Evolutionary conservation across 1,140 invertebrate species (phyloP), one percentile per base, ranked within the genome.

Genomic region (Pseudachorutes palmiensis): DNA sequence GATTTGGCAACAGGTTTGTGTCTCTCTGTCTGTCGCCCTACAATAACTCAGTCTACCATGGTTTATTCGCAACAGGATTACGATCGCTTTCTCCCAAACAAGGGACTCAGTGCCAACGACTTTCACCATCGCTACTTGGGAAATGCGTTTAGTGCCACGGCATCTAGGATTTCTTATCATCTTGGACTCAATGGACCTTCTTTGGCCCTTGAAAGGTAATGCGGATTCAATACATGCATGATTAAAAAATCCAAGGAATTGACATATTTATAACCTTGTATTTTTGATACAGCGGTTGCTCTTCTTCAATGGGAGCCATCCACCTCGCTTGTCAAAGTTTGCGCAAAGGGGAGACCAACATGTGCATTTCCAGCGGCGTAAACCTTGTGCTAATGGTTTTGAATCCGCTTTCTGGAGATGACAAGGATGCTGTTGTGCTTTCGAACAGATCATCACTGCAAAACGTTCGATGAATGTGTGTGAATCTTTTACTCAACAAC

Each of bases 281-380:
- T 41, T 41, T 41, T 41, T 41, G 19, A 41, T 41, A 9, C 5
- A 55, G 55, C 0, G 70, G 66, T n/a, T 71, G 70, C 30, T 68
- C 66, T 12, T 65, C 66, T 0, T 64, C 70, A 0, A 61, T 67
- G 28, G 65, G 49, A 16, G 65, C 60, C 22, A 26, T 70, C 12
- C 65, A 70, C 55, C n/a, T 70, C 31, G 69, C 69, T 22, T 70
- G 69, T 26, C 41, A 66, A 5, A 65, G 58, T 41, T 30, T 70
- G 29, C 60, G 51, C 24, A 32, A 33, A 19, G 57, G 32, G 22
- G 69, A 67, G 31, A 59, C 33, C 12, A 62, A 51, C 32, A 22
- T 70, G 5, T 66, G 65, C 0, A 22, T 70, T 1, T 59, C 62
- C 9, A 58, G 65, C 14, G 69, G 69, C 12, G 69, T 70, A 1